Conservation (phyloP, 2,797 vertebrate species). For the Masticophis lateralis region DNA sequence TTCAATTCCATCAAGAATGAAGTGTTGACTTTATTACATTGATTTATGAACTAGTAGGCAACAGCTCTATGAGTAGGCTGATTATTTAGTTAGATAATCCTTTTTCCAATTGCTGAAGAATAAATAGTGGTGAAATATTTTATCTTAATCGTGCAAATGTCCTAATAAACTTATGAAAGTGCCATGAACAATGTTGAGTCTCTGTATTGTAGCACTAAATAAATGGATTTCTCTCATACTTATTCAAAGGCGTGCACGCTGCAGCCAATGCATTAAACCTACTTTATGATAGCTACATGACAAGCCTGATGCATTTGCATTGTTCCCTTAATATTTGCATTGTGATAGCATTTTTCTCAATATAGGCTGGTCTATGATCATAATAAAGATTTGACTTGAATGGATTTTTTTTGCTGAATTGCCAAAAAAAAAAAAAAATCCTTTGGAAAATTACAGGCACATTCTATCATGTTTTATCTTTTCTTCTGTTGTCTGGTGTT, state of each 20-base stretch:
- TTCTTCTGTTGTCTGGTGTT: neutral
- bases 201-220: neutral
- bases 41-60: constrained; percentile 55
- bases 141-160: constrained; percentile 12
- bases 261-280: neutral
- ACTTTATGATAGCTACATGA: neutral
- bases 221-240: neutral
- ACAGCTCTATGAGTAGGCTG: constrained; percentile 28
- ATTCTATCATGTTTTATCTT: neutral
- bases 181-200: neutral
- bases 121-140: constrained; percentile 22
- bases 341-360: neutral
- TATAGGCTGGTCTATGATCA: neutral
- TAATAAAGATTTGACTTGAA: neutral
- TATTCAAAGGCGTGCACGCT: neutral
- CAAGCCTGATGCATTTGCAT: neutral
- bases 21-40: constrained; percentile 58
- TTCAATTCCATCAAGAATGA: constrained; percentile 42
- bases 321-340: neutral
- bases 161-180: neutral
- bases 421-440: neutral
- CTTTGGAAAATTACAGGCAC: neutral
- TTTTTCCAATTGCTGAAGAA: constrained; percentile 25
- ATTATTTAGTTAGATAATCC: constrained; percentile 41
- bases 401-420: neutral